Percentiles rank a stretch among this genome's conserved stretches.
These are phyloP conservation scores for Pteropus alecto DNA, from an alignment of 2,113 vertebrate species.

Conservation along the genomic window DNA sequence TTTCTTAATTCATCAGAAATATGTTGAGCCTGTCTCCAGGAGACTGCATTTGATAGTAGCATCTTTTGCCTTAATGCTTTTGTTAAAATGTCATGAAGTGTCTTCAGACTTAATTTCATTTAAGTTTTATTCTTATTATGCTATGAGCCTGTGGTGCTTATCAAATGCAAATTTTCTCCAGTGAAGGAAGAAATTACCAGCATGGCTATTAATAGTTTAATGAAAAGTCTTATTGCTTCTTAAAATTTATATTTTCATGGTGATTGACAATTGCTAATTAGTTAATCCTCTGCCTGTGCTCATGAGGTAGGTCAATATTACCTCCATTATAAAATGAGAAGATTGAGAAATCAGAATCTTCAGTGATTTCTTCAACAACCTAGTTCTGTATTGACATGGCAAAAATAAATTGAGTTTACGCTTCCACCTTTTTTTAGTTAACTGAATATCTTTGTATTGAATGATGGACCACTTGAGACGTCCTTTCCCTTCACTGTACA, in stretches of 20 bases:
- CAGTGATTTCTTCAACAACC: background rate
- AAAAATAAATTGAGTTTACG: constrained; percentile 23
- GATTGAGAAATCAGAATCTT: constrained; percentile 61
- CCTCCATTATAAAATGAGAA: constrained; percentile 43
- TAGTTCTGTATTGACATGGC: background rate
- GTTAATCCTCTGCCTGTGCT: constrained; percentile 57
- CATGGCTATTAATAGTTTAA: constrained; percentile 65
- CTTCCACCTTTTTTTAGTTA: background rate
- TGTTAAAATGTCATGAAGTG: constrained; percentile 49
- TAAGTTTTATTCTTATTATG: constrained; percentile 64
- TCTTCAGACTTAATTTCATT: constrained; percentile 66
- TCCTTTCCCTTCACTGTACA: background rate
- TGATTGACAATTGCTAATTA: constrained; percentile 72
- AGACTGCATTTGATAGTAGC: background rate
- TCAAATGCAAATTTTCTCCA: constrained; percentile 71
- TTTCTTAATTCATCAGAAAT: constrained; percentile 3
- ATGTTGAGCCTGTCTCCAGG: background rate
- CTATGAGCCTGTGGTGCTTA: constrained; percentile 61
- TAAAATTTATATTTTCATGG: constrained; percentile 67
- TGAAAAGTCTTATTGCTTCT: constrained; percentile 69
- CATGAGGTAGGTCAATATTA: constrained; percentile 54
- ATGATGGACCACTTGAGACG: background rate
- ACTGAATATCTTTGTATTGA: background rate
- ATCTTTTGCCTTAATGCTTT: constrained; percentile 24
- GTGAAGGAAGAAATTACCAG: constrained; percentile 61